These are phyloP conservation scores for Scyliorhinus canicula DNA, from an alignment of 2,797 vertebrate genomes.

Conservation along the genomic window DNA sequence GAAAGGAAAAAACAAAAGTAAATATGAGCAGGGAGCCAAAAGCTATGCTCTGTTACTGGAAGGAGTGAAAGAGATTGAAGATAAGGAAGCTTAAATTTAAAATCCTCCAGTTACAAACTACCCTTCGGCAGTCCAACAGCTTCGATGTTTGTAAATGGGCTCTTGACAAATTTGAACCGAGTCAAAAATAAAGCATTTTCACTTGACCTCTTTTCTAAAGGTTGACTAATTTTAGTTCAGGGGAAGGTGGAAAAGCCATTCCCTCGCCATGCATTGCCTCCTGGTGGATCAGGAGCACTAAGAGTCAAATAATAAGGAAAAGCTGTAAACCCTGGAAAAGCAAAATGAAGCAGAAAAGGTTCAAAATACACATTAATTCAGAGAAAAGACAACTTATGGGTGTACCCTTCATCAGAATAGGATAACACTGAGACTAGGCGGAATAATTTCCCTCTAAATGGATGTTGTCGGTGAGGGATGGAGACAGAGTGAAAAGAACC, in stretches of 20 bases:
- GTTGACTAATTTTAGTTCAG: neutral
- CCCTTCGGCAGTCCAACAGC: neutral
- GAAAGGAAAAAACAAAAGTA: neutral
- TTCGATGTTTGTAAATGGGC: neutral
- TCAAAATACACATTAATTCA: neutral
- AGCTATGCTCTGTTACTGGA: neutral
- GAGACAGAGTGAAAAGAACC: neutral
- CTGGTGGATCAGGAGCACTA: neutral
- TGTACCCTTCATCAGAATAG: neutral
- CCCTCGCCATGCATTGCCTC: neutral
- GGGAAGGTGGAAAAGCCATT: neutral
- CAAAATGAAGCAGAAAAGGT: neutral
- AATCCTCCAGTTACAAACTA: neutral
- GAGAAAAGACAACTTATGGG: neutral
- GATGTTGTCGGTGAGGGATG: neutral
- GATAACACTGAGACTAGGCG: neutral
- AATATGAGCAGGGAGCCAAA: neutral
- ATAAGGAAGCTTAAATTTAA: neutral
- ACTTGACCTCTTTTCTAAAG: neutral
- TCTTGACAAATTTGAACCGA: neutral
- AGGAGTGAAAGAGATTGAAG: conserved; percentile 18
- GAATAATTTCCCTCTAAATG: neutral
- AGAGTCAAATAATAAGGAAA: neutral
- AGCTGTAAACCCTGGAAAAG: neutral
- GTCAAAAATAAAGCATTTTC: conserved; percentile 16